phyloP scores from a whole-genome alignment of 2,797 vertebrate genomes.

The Novumbra hubbsi region DNA sequence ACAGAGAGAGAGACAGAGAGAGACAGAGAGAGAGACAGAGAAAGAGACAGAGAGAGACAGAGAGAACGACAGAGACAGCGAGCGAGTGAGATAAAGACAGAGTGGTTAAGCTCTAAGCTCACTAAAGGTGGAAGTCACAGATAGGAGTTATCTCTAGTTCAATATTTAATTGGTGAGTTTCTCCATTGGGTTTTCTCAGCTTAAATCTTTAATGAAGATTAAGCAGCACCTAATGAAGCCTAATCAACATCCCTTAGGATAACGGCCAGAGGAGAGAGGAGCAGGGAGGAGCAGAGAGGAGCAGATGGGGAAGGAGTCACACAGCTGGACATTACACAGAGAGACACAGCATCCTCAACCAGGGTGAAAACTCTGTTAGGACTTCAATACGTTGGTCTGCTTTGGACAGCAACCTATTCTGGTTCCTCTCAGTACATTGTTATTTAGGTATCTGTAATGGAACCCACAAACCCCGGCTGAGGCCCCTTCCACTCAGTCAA shows the following conservation, averaged over 20 bases:
- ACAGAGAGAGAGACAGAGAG: no score
- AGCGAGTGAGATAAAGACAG: background rate
- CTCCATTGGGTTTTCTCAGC: constrained; percentile 58
- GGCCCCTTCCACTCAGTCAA: no score
- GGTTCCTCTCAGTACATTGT: no score
- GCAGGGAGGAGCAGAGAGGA: constrained; percentile 46
- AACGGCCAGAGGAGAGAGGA: constrained; percentile 49
- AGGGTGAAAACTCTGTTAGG: background rate
- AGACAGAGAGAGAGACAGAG: constrained; percentile 12
- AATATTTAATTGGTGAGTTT: constrained; percentile 68
- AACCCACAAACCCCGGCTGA: no score
- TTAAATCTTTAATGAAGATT: constrained; percentile 77
- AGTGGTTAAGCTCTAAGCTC: constrained; percentile 40
- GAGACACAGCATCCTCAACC: background rate
- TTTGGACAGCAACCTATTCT: no score
- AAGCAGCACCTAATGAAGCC: constrained; percentile 65
- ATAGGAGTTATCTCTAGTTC: constrained; percentile 67
- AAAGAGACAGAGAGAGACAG: no score
- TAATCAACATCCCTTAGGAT: constrained; percentile 68
- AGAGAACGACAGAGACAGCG: no score
- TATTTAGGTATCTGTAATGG: no score
- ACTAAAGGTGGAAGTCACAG: constrained; percentile 63
- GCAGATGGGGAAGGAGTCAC: constrained; percentile 20
- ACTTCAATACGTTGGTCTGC: background rate
- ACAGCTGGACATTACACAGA: background rate